phyloP scores from a whole-genome alignment of 2,797 vertebrate species.

The Sarcophilus harrisii region DNA sequence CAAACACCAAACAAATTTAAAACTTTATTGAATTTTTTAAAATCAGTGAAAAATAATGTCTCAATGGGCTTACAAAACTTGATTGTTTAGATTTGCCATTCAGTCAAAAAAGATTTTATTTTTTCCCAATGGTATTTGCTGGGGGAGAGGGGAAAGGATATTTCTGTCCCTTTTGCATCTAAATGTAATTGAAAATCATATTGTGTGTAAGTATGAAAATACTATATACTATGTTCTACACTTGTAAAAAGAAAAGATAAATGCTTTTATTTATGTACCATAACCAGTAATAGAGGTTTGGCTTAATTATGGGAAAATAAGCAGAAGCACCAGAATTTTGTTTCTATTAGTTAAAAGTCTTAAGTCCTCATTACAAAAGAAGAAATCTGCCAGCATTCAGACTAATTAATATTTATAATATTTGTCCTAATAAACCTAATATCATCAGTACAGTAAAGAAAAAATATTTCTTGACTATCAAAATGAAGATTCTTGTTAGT shows the following conservation, averaged over 20 bases:
- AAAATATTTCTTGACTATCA: neutral
- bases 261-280: neutral
- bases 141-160: neutral
- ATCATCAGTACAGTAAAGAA: neutral
- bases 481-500: neutral
- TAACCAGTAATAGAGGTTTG: neutral
- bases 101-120: neutral
- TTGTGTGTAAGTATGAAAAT: conserved; percentile 10
- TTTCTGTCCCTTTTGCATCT: neutral
- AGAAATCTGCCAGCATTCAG: neutral
- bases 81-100: conserved; percentile 7
- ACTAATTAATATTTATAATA: neutral
- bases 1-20: neutral
- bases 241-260: neutral
- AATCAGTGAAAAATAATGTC: conserved; percentile 10
- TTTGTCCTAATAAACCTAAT: neutral
- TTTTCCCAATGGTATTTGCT: neutral
- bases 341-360: neutral
- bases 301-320: neutral
- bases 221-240: neutral
- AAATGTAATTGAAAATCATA: neutral
- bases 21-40: conserved; percentile 9
- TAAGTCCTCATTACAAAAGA: conserved; percentile 13
- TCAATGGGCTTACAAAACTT: conserved; percentile 4
- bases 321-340: neutral